Evolutionary conservation across 2,888 invertebrate genomes (phyloP), one percentile per base, ranked within the genome.

Genomic region (Rhorus exstirpatorius): DNA sequence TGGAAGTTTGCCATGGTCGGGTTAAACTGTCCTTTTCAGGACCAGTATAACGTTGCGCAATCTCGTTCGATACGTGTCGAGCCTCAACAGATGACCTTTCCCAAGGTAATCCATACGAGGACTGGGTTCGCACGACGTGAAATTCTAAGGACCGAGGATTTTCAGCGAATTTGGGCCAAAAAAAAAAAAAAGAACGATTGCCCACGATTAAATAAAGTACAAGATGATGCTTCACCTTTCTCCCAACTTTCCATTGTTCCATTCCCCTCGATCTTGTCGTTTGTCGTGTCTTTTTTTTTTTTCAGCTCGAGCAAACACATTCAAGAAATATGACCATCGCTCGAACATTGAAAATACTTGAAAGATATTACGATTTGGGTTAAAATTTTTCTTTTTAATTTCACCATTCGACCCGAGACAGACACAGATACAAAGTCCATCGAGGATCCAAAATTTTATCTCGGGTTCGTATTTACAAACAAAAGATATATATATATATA

Each of bases 1-100:
- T n/a, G n/a, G n/a, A n/a, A n/a, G n/a, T n/a, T n/a, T n/a, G n/a
- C n/a, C n/a, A n/a, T n/a, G n/a, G n/a, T n/a, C n/a, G n/a, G n/a
- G 8, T 24, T 6, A 55, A 71, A 17, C 51, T 83, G 71, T 72
- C 71, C 63, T 71, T 83, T 55, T 83, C 49, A 72, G 82, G 77
- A 65, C n/a, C 81, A 71, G 65, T 38, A 4, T 4, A 51, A 12
- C 49, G 55, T 81, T 63, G 21, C 72, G 67, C 68, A 77, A 60
- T n/a, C n/a, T 26, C 7, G 58, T 63, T 14, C 21, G 21, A 44
- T 49, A 77, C 60, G 46, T n/a, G 26, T 31, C 10, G 49, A 61
- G 41, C n/a, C n/a, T n/a, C n/a, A n/a, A n/a, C n/a, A n/a, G n/a
- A n/a, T n/a, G n/a, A n/a, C n/a, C n/a, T n/a, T n/a, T n/a, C n/a